Conservation (phyloP, 2,797 vertebrate species). For the Uromys caudimaculatus region DNA sequence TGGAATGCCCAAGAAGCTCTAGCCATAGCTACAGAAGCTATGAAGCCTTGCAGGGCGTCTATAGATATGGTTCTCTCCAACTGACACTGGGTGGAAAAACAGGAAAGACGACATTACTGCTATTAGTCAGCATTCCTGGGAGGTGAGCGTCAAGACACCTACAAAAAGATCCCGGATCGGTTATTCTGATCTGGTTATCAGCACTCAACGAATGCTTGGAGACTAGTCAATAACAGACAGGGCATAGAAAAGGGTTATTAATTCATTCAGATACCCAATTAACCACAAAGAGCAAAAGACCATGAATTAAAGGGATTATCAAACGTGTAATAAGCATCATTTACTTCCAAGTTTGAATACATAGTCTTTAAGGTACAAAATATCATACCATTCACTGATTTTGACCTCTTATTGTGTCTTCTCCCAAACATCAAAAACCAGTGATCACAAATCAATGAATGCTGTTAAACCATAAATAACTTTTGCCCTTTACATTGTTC, state of each 20-base stretch:
- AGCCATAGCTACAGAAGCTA: not conserved
- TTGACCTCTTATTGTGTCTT: not conserved
- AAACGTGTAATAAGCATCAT: not conserved
- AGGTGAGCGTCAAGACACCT: not conserved
- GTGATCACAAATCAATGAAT: slow-evolving; percentile 26
- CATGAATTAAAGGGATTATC: not conserved
- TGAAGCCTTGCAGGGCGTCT: slow-evolving; percentile 15
- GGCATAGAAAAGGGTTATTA: slow-evolving; percentile 6
- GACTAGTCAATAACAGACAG: not conserved
- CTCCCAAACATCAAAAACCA: slow-evolving; percentile 29
- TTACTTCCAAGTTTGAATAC: slow-evolving; percentile 42
- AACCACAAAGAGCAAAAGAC: slow-evolving; percentile 9
- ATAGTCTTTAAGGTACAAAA: slow-evolving; percentile 19
- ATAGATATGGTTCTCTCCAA: not conserved
- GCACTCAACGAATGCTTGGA: not conserved
- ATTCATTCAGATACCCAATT: not conserved
- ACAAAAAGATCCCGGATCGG: not conserved
- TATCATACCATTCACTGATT: not conserved
- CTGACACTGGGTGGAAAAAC: not conserved
- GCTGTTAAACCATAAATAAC: not conserved
- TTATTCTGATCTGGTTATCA: not conserved
- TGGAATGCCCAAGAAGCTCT: not conserved
- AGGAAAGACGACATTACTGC: not conserved
- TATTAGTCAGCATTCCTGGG: not conserved
- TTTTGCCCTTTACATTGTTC: slow-evolving; percentile 43